Evolutionary conservation across 2,113 vertebrate species (phyloP), one percentile per base, ranked within the genome.

Genomic region (Platysternon megacephalum): DNA sequence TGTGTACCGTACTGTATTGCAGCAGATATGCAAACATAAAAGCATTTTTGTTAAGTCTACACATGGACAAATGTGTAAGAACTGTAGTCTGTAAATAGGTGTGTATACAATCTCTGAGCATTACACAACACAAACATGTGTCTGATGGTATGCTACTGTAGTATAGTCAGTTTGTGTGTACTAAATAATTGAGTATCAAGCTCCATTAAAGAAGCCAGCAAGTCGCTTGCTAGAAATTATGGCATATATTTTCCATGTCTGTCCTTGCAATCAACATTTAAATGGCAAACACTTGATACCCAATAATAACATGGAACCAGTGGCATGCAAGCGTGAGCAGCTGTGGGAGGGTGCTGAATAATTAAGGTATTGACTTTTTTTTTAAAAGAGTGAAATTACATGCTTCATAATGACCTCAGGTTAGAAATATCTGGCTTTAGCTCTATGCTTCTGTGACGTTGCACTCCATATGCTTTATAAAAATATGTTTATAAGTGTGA

Each of bases 291-390:
- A 21, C 49, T 44, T 24, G 82, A 82, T 19, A 83, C n/a, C n/a
- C 16, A 32, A 87, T 32, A 61, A 0, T 12, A 22, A 78, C 51
- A 39, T 11, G 90, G 90, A 88, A 85, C 29, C 76, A 52, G 28
- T 52, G 39, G 76, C 52, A 44, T 32, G 65, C 21, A 65, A 79
- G 42, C 76, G 5, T 82, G 76, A 56, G 76, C n/a, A 35, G 29
- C 1, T 21, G 44, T 6, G 21, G 0, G 2, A n/a, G 42, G 0
- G 0, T 90, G 81, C 32, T 85, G 87, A 82, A 82, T 79, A 87
- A 92, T 28, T 85, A 28, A 87, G 39, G 46, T 16, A 22, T 52
- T 24, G 56, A 61, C 68, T n/a, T 52, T 88, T 93, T 93, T 91
- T 91, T 91, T 52, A 32, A 29, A 55, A 28, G 84, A 42, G 49